Evolutionary conservation across 2,113 vertebrate genomes (phyloP).

Genomic region (Ceyx melanurus): DNA sequence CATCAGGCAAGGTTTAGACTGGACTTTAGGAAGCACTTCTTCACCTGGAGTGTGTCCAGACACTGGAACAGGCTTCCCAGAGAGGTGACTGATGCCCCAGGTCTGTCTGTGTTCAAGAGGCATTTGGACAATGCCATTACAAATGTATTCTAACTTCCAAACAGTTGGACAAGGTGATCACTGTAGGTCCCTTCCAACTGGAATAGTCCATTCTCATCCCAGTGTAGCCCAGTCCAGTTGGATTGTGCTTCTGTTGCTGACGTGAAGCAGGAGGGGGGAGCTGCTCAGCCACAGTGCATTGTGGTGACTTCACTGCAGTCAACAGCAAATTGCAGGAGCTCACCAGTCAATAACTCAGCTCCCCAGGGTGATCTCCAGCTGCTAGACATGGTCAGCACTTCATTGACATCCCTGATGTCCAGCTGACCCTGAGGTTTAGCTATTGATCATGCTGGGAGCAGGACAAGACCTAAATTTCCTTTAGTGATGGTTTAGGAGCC

Average conservation of each 20-base stretch:
- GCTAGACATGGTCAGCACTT: neutral
- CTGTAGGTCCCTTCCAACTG: neutral
- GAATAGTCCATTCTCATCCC: neutral
- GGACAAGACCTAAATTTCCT: constrained; percentile 45
- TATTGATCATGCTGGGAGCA: constrained; percentile 15
- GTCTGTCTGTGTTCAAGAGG: neutral
- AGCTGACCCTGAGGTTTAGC: constrained; percentile 3
- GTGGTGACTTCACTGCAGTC: neutral
- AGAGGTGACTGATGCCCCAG: neutral
- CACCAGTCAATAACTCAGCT: constrained; percentile 2
- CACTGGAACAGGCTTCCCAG: neutral
- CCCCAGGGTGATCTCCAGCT: constrained; percentile 25
- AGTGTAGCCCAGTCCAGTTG: neutral
- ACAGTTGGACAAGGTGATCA: neutral
- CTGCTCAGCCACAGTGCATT: constrained; percentile 24
- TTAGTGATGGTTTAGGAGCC: constrained; percentile 2
- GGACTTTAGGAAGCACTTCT: neutral
- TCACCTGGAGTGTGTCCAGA: neutral
- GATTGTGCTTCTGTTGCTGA: neutral
- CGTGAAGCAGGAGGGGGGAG: neutral
- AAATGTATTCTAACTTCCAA: neutral
- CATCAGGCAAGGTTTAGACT: neutral
- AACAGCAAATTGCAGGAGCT: constrained; percentile 35
- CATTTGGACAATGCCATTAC: neutral
- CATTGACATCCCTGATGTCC: constrained; percentile 31